Evolutionary conservation across 2,113 vertebrate species (phyloP).

Genomic region (Psittacara wagleri): DNA sequence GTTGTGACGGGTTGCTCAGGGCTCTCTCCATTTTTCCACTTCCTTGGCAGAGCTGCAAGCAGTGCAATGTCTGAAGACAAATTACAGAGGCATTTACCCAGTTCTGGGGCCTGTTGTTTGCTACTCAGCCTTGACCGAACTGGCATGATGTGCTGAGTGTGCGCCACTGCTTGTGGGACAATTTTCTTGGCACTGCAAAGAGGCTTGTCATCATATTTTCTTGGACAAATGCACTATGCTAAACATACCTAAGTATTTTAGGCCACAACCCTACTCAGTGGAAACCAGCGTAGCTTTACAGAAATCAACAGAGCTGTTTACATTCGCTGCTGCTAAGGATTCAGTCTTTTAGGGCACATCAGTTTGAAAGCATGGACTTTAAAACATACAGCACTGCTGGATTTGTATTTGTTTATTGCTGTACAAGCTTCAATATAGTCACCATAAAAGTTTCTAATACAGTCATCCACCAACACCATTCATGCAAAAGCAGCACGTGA

Average conservation of each 20-base stretch:
- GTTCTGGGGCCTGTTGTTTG: background rate
- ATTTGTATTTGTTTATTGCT: background rate
- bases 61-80: constrained; percentile 45
- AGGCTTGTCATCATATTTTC: background rate
- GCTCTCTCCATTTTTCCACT: constrained; percentile 12
- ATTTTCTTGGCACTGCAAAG: constrained; percentile 22
- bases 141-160: background rate
- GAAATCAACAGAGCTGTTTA: background rate
- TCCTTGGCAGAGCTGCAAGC: constrained; percentile 55
- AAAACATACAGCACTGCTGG: background rate
- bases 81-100: constrained; percentile 50
- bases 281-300: background rate
- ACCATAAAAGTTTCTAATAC: background rate
- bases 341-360: rapidly evolving
- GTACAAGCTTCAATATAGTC: background rate
- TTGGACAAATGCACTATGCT: constrained; percentile 20
- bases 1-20: constrained; percentile 3
- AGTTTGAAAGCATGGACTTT: background rate
- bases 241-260: background rate
- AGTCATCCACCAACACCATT: background rate
- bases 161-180: constrained; percentile 23
- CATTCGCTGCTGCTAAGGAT: background rate
- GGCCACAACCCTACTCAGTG: background rate
- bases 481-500: background rate
- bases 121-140: constrained; percentile 36